These are phyloP conservation scores for Drosophila pseudoananassae DNA, from an alignment of 1,140 invertebrate genomes.

Conservation along the genomic window DNA sequence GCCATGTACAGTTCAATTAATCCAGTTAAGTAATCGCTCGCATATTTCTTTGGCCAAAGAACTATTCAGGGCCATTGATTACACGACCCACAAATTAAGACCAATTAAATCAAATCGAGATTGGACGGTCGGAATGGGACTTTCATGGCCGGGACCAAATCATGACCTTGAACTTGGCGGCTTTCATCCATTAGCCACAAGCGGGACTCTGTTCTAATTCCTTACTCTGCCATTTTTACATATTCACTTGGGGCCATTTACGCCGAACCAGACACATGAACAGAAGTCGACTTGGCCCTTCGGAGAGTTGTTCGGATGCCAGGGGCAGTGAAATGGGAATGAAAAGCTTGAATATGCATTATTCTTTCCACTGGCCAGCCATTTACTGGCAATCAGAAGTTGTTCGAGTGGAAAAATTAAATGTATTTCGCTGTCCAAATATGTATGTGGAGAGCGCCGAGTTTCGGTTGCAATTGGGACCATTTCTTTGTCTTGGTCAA, in stretches of 20 bases:
- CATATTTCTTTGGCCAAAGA: constrained; percentile 20
- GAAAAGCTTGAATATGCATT: constrained; percentile 51
- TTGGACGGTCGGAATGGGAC: constrained; percentile 12
- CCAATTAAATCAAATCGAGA: constrained; percentile 57
- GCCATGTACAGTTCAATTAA: constrained; percentile 40
- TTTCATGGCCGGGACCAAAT: constrained; percentile 7
- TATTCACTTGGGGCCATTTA: constrained; percentile 44
- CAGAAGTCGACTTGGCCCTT: constrained; percentile 31
- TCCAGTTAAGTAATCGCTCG: constrained; percentile 35
- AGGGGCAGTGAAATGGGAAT: constrained; percentile 17
- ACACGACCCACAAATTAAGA: constrained; percentile 43
- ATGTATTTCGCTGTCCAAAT: constrained; percentile 24
- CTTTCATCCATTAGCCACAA: constrained; percentile 36
- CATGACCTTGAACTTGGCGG: constrained; percentile 54
- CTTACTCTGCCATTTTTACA: constrained; percentile 28
- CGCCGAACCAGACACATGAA: constrained; percentile 14
- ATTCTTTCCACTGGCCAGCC: constrained; percentile 34
- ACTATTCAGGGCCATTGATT: constrained; percentile 47
- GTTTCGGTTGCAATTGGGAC: neutral
- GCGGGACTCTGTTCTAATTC: constrained; percentile 27
- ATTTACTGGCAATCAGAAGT: constrained; percentile 47
- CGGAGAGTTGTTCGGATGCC: constrained; percentile 24
- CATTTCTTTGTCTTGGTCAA: neutral
- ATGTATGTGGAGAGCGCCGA: constrained; percentile 19
- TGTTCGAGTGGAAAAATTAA: constrained; percentile 46